Evolutionary conservation across 2,888 invertebrate genomes (phyloP).

Genomic region (Zygogramma bicolorata): DNA sequence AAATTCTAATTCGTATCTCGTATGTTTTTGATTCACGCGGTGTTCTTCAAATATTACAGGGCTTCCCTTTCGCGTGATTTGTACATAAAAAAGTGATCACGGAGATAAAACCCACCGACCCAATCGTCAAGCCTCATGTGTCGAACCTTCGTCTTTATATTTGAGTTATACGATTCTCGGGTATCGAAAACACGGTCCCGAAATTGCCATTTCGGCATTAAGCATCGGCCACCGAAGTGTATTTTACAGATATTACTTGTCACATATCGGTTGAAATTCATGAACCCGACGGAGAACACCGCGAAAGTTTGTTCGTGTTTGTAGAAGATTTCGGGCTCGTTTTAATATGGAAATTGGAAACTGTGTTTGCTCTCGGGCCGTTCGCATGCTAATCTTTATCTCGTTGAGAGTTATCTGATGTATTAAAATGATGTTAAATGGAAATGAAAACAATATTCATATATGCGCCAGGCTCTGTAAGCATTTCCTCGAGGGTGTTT

Average conservation of each 20-base stretch:
- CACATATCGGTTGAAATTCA: constrained; percentile 38
- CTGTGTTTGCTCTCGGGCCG: constrained; percentile 40
- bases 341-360: constrained; percentile 48
- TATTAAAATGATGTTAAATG: constrained; percentile 2
- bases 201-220: constrained; percentile 26
- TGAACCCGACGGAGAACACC: constrained; percentile 17
- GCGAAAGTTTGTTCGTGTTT: constrained; percentile 33
- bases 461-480: neutral
- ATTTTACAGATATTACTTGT: constrained; percentile 38
- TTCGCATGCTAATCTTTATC: constrained; percentile 38
- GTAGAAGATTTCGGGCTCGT: constrained; percentile 15
- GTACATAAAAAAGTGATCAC: too few relatives aligned
- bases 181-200: constrained; percentile 3
- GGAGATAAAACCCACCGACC: too few relatives aligned
- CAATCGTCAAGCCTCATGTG: neutral
- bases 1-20: too few relatives aligned
- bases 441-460: constrained; percentile 7
- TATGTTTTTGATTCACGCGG: too few relatives aligned
- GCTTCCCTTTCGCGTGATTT: too few relatives aligned
- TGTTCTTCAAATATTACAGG: too few relatives aligned
- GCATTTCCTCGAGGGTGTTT: neutral
- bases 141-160: constrained; percentile 2
- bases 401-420: neutral
- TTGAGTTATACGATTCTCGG: neutral
- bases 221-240: constrained; percentile 29